Evolutionary conservation across 2,888 invertebrate species (phyloP), one percentile per base, ranked within the genome.

Genomic region (Kryphioiulus occultus): DNA sequence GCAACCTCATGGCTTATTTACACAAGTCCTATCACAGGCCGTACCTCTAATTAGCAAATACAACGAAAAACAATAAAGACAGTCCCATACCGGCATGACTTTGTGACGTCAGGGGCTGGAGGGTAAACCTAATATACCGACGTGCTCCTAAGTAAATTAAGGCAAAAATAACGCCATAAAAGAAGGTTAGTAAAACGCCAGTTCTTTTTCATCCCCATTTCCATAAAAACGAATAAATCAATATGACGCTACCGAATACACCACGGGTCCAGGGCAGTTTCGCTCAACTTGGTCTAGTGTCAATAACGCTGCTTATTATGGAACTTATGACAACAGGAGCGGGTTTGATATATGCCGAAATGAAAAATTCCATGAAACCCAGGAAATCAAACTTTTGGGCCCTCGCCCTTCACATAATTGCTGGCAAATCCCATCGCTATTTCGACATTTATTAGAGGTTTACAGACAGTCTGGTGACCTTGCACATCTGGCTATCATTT

Each of bases 321-420:
- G 7, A 26, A 68, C 68, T 68, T 68, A 68, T 68, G 68, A 68
- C 68, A 68, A 68, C 68, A 68, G 68, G 68, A 68, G 68, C 68
- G 68, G 68, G 68, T 68, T 68, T 68, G 68, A 68, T 68, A 68
- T 68, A 68, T 68, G 68, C 68, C 68, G 68, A 68, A n/a, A 84
- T 84, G 84, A 35, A 35, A 84, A 84, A 84, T 84, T 84, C 84
- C 84, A 84, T 84, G 17, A 84, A 84, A 42, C 10, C 84, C 5
- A 0, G 5, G 39, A 84, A 84, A 84, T 84, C 84, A 84, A 84
- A 42, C 42, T 84, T 84, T 84, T 35, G 26, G 68, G 68, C 68
- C 68, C 68, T 68, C 68, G 68, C 68, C 68, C 68, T 68, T 68
- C 68, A 5, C 26, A 26, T 68, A 68, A 68, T 68, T 68, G 68